These are phyloP conservation scores for Peromyscus maniculatus DNA, from an alignment of 2,113 vertebrate species.

Conservation along the genomic window DNA sequence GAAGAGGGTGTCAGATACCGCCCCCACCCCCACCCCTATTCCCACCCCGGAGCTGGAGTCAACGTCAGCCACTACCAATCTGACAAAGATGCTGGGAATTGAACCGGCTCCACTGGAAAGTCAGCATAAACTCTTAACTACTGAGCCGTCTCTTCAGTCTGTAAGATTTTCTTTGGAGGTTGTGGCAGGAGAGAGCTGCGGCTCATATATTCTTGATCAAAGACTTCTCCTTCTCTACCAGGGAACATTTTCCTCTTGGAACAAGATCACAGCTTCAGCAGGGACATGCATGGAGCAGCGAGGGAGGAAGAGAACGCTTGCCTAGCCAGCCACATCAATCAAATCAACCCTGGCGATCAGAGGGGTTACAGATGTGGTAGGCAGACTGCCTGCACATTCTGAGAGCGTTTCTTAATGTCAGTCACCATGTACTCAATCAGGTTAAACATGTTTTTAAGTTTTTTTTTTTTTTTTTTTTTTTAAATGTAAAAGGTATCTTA, in stretches of 20 bases:
- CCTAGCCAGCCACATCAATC: neutral
- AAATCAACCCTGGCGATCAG: neutral
- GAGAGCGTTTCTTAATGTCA: neutral
- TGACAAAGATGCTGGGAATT: neutral
- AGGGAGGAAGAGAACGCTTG: neutral
- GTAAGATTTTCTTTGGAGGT: neutral
- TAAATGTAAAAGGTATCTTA: neutral
- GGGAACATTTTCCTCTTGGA: neutral
- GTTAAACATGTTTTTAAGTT: neutral
- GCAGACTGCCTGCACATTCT: neutral
- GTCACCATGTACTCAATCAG: too few species aligned
- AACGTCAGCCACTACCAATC: neutral
- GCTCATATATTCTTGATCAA: neutral
- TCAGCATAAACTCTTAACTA: neutral
- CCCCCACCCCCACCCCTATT: too few species aligned
- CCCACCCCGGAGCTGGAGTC: neutral
- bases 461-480: neutral
- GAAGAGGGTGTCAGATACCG: neutral
- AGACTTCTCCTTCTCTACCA: neutral
- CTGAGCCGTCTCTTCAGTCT: neutral
- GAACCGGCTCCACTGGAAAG: neutral
- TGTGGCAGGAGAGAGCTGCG: neutral
- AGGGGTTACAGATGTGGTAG: neutral
- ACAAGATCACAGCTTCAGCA: neutral
- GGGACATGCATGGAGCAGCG: neutral